Conservation (phyloP, 2,797 vertebrate species). For the Leuciscus waleckii region DNA sequence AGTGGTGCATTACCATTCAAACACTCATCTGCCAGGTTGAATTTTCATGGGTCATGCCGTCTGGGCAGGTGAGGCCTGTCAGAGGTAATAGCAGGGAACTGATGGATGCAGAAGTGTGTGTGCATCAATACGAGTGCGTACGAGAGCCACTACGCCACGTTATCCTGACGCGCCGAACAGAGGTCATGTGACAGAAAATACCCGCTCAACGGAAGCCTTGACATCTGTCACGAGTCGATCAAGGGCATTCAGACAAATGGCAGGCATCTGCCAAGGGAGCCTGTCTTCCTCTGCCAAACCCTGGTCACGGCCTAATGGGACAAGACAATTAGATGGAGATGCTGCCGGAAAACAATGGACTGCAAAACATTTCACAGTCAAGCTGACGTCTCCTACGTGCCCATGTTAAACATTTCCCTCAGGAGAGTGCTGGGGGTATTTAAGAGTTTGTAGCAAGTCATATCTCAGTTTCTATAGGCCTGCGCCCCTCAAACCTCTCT, state of each 20-base stretch:
- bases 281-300: slow-evolving; percentile 71
- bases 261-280: slow-evolving; percentile 81
- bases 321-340: slow-evolving; percentile 76
- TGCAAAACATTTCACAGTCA: slow-evolving; percentile 58
- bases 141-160: slow-evolving; percentile 55
- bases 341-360: slow-evolving; percentile 70
- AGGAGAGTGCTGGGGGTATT: slow-evolving; percentile 11
- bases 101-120: slow-evolving; percentile 72
- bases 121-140: slow-evolving; percentile 42
- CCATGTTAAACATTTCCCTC: slow-evolving; percentile 28
- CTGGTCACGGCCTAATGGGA: slow-evolving; percentile 76
- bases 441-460: not conserved
- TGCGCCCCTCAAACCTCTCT: not conserved
- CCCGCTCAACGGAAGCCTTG: slow-evolving; percentile 80
- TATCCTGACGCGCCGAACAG: slow-evolving; percentile 73
- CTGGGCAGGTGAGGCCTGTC: slow-evolving; percentile 81
- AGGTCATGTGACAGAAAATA: slow-evolving; percentile 77
- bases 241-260: slow-evolving; percentile 78
- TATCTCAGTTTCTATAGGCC: slow-evolving; percentile 11
- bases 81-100: slow-evolving; percentile 81
- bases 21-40: slow-evolving; percentile 69
- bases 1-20: slow-evolving; percentile 73
- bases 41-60: slow-evolving; percentile 82
- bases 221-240: slow-evolving; percentile 84
- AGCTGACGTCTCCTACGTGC: slow-evolving; percentile 41